Evolutionary conservation across 2,113 vertebrate genomes (phyloP), one percentile per base, ranked within the genome.

Genomic region (Tapirus terrestris): DNA sequence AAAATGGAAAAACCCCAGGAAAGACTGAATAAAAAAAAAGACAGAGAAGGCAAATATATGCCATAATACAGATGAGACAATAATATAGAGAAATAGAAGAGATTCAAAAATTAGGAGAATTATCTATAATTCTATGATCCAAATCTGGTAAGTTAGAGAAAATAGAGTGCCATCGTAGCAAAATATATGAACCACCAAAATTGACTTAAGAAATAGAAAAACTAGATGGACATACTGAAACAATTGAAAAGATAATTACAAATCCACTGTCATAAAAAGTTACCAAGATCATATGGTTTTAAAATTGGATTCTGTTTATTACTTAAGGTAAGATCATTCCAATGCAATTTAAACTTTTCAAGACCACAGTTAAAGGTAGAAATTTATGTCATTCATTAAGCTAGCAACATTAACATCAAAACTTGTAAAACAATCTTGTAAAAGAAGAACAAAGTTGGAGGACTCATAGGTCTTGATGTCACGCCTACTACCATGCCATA

Each of bases 351-450:
- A 77, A 91, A 76, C 13, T 63, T 84, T 25, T 45, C 6, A 83
- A 76, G 36, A 76, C 39, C 60, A 77, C 11, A 76, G 39, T 75
- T 51, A 75, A 83, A 89, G 39, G 6, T 33, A 90, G 65, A 82
- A 87, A 70, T 76, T 75, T 67, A 58, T 56, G 14, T 85, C 31
- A 86, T 81, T 94, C 25, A 48, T 36, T 73, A 91, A 65, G 43
- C 25, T 85, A 94, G 63, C 8, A 81, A 81, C 20, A 65, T 65
- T 75, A 91, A 43, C 45, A 94, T 65, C 56, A 91, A 94, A 90
- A 80, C 7, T 33, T 51, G 61, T 60, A 68, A 76, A 85, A 61
- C 11, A 89, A 89, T 29, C n/a, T 68, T 79, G 29, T 77, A 86
- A 93, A 86, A 79, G 60, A 61, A 73, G 39, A 67, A 67, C 23